Evolutionary conservation across 2,888 invertebrate genomes (phyloP), one percentile per base, ranked within the genome.

Genomic region (Quadroppia sp.): DNA sequence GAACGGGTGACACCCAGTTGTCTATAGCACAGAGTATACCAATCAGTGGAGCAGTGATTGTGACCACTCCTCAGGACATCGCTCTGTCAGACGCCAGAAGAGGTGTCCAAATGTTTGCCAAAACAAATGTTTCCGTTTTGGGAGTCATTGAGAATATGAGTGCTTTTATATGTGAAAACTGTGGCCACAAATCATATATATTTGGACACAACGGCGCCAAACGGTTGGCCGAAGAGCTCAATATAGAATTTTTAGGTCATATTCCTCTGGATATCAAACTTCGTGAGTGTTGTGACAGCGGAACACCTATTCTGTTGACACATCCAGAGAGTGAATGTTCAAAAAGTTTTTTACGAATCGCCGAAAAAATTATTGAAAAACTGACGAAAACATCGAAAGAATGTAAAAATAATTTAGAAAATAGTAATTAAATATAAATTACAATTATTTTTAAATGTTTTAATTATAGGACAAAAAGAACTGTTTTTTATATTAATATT

Each of bases 61-160:
- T 97, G 0, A 93, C 94, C 11, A 97, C 95, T 0, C 95, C 96
- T 0, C 96, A 96, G 82, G 88, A 87, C 72, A 90, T 94, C 1
- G 90, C 96, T 0, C 81, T 95, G 7, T 88, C 93, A 81, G 94
- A 96, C 30, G 91, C 94, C 0, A 86, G 88, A 79, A 87, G 92
- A 78, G 94, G 94, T 15, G 89, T 90, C 0, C 88, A 88, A 78
- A 94, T 97, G 94, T 92, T 93, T 80, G 86, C 88, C 76, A 93
- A 90, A 81, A 85, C 95, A 1, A 86, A 88, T 76, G 87, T 93
- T 9, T 92, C 92, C 0, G 86, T 95, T 53, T 86, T 91, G 67
- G 96, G 96, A n/a, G 82, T 95, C 75, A 88, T 94, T 0, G 91
- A 94, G 81, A 96, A 96, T 82, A 96, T 96, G 95, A 89, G 89